Percentiles rank a stretch among this genome's conserved stretches.
Conservation (phyloP, 2,113 vertebrate species). For the Rhombomys opimus region DNA sequence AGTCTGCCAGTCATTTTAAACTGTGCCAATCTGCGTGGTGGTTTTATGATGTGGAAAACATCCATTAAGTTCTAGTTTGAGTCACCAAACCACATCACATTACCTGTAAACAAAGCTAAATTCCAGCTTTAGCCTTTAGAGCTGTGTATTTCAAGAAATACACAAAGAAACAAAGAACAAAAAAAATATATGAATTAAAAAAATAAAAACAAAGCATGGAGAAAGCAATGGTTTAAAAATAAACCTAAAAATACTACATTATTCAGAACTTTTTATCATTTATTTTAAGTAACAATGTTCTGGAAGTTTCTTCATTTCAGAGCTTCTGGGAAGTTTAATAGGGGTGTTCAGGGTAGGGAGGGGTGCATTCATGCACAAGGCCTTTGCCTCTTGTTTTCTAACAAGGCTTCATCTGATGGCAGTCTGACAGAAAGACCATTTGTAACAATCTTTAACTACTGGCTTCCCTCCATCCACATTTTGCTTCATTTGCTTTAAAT, state of each 20-base stretch:
- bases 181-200: too few relatives aligned
- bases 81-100: slow-evolving; percentile 70
- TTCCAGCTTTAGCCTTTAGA: slow-evolving; percentile 55
- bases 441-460: not conserved
- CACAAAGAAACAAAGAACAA: not conserved
- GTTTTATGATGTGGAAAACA: slow-evolving; percentile 80
- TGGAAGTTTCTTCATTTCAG: not conserved
- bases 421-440: not conserved
- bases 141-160: slow-evolving; percentile 36
- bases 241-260: not conserved
- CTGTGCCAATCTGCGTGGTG: slow-evolving; percentile 75
- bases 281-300: not conserved
- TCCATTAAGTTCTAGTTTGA: slow-evolving; percentile 76
- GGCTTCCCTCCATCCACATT: not conserved
- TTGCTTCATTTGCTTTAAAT: slow-evolving; percentile 3
- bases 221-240: not conserved
- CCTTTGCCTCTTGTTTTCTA: not conserved
- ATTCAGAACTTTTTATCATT: not conserved
- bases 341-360: accelerated
- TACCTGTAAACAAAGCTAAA: slow-evolving; percentile 73
- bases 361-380: not conserved
- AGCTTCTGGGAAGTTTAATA: not conserved
- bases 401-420: not conserved
- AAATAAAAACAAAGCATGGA: not conserved
- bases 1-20: slow-evolving; percentile 83